phyloP scores from a whole-genome alignment of 2,888 invertebrate genomes.

The Cinara cedri region DNA sequence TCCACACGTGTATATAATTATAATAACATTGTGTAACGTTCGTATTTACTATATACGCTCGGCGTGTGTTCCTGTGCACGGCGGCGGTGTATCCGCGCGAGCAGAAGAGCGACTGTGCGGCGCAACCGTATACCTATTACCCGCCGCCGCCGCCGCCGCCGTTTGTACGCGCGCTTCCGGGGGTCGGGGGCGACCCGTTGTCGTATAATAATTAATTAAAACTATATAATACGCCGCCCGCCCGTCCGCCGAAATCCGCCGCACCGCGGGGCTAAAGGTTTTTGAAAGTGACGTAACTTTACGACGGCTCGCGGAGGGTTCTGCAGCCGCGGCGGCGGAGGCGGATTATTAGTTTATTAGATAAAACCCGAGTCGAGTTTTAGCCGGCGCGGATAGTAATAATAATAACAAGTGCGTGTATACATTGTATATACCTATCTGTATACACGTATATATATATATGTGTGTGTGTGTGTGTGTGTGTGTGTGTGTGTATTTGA shows the following conservation, averaged over 20 bases:
- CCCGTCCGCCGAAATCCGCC: too few species aligned
- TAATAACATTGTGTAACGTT: not conserved
- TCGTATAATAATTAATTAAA: conserved; percentile 50
- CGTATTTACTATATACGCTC: not conserved
- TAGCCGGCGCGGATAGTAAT: conserved; percentile 36
- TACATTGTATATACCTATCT: not conserved
- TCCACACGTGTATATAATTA: not conserved
- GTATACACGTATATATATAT: not conserved
- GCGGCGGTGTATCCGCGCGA: too few species aligned
- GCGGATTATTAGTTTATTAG: conserved; percentile 51
- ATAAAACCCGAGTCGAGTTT: conserved; percentile 32
- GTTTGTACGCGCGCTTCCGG: not conserved
- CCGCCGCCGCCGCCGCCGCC: too few species aligned
- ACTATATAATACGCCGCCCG: not conserved
- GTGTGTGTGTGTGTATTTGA: not conserved
- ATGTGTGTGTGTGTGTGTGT: too few species aligned
- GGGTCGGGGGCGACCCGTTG: too few species aligned
- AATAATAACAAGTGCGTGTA: conserved; percentile 26
- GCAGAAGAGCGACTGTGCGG: not conserved
- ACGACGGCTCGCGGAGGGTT: not conserved
- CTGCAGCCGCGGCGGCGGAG: not conserved
- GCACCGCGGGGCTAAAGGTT: conserved; percentile 1
- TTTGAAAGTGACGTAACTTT: conserved; percentile 20
- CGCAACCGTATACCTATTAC: not conserved
- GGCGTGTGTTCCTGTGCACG: too few species aligned